These are phyloP conservation scores for Ctenopoma kingsleyae DNA, from an alignment of 2,797 vertebrate genomes.

Conservation along the genomic window DNA sequence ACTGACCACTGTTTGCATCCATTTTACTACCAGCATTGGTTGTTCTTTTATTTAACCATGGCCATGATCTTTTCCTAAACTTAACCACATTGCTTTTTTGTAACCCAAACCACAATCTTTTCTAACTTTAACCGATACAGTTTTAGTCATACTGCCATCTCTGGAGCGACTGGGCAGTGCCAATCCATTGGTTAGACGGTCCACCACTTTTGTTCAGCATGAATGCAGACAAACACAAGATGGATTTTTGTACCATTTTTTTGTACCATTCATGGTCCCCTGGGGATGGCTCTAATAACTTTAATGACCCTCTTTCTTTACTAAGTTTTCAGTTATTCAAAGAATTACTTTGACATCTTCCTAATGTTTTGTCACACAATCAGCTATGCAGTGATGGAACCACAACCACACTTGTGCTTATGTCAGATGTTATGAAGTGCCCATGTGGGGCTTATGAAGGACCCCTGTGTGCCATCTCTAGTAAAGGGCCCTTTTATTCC, in stretches of 20 bases:
- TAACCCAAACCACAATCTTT: constrained; percentile 12
- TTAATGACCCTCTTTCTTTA: too few relatives aligned
- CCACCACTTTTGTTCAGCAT: constrained; percentile 1
- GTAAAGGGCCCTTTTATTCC: constrained; percentile 76
- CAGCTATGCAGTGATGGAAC: constrained; percentile 70
- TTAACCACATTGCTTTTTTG: not conserved
- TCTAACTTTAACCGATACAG: constrained; percentile 10
- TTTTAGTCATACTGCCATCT: constrained; percentile 1
- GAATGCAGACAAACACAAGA: not conserved
- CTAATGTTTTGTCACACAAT: constrained; percentile 19
- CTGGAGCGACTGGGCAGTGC: not conserved
- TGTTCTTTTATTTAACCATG: constrained; percentile 24
- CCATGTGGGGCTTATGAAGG: constrained; percentile 77
- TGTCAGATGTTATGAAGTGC: constrained; percentile 80
- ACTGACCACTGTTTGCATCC: constrained; percentile 28
- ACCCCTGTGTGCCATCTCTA: constrained; percentile 78
- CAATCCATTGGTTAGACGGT: not conserved
- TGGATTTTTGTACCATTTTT: not conserved
- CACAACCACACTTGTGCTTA: constrained; percentile 78
- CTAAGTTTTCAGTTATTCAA: not conserved
- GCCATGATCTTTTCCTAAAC: constrained; percentile 15
- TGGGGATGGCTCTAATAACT: not conserved
- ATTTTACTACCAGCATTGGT: constrained; percentile 27
- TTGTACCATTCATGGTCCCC: not conserved
- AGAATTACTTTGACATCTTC: not conserved